Evolutionary conservation across 1,140 invertebrate species (phyloP).

Genomic region (Drosophila subpulchrella): DNA sequence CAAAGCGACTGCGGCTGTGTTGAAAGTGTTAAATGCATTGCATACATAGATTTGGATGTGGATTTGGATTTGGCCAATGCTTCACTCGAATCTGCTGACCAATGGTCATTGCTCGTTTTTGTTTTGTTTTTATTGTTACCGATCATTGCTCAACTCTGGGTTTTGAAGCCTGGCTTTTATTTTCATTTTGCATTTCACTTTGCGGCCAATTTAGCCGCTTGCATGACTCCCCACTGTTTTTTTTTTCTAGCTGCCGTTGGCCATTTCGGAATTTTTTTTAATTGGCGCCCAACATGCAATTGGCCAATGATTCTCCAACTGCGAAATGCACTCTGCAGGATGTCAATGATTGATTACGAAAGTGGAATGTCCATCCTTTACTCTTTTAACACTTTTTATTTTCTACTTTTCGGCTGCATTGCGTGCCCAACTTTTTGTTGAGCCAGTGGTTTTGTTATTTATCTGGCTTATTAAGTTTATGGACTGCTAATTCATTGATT

Average conservation of each 20-base stretch:
- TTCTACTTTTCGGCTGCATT: conserved; percentile 10
- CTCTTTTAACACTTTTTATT: conserved; percentile 9
- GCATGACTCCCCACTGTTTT: conserved; percentile 49
- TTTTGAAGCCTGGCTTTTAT: conserved; percentile 33
- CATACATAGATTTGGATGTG: conserved; percentile 39
- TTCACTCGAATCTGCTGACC: conserved; percentile 63
- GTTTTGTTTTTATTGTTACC: conserved; percentile 23
- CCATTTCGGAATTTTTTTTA: conserved; percentile 54
- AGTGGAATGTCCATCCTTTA: conserved; percentile 31
- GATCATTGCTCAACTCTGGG: conserved; percentile 60
- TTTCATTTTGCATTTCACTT: conserved; percentile 77
- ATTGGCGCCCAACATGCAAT: conserved; percentile 65
- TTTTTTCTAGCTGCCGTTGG: conserved; percentile 11
- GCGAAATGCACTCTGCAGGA: conserved; percentile 32
- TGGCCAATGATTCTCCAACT: conserved; percentile 54
- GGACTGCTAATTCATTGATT: conserved; percentile 73
- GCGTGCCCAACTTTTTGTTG: conserved; percentile 18
- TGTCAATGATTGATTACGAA: conserved; percentile 61
- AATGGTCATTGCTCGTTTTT: conserved; percentile 31
- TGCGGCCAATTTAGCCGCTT: conserved; percentile 51
- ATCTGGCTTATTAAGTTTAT: conserved; percentile 69
- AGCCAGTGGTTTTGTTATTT: conserved; percentile 46
- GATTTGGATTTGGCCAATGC: conserved; percentile 41
- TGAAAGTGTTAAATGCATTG: conserved; percentile 80
- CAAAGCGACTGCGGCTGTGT: conserved; percentile 49